Base-by-base conservation (phyloP, 2,113 vertebrate species). In the Triplophysa tibetana region DNA sequence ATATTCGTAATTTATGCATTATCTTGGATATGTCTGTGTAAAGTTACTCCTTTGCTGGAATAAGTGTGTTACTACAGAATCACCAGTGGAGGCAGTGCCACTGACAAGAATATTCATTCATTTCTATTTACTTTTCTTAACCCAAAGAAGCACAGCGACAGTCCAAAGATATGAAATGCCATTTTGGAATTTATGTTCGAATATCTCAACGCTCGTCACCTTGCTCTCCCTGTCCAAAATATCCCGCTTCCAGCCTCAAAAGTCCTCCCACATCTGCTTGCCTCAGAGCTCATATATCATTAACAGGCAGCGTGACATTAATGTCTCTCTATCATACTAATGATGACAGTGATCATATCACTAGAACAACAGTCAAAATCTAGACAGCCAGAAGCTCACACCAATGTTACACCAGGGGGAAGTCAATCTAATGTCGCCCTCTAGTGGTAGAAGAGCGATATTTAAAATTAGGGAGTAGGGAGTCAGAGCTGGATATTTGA, bases 371-470 rank as follows among this genome's bases (percentile, higher is more conserved):
- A 43, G 14, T 50, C 58, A 43, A 48, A 62, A 63, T 63, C 58
- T 17, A 63, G 73, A 61, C 38, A 63, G 73, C 13, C 9, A 8
- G 41, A 74, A 61, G 1, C 29, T 73, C 26, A 41, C 19, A 70
- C 16, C 56, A 56, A 62, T 11, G 19, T 10, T 12, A 52, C 68
- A 41, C 10, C 48, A 21, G 33, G 21, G 7, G 48, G 48, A 79
- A 33, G 5, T 4, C 26, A 21, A 60, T 75, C 64, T 52, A 24
- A 33, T 81, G n/a, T 64, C 9, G 75, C 75, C 79, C 69, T 78
- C 82, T 69, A 38, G 79, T 84, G 82, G 74, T n/a, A 48, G 21
- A 62, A 73, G 33, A 24, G 33, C 1, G 23, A 60, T 24, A 74
- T 6, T 72, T 6, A 33, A 60, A 17, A 17, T 43, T 13, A 72